A percentile compares a stretch with the other conserved stretches of the same genome.
These are phyloP conservation scores for Melanotaenia parkinsoni DNA, from an alignment of 2,797 vertebrate species.

Conservation along the genomic window DNA sequence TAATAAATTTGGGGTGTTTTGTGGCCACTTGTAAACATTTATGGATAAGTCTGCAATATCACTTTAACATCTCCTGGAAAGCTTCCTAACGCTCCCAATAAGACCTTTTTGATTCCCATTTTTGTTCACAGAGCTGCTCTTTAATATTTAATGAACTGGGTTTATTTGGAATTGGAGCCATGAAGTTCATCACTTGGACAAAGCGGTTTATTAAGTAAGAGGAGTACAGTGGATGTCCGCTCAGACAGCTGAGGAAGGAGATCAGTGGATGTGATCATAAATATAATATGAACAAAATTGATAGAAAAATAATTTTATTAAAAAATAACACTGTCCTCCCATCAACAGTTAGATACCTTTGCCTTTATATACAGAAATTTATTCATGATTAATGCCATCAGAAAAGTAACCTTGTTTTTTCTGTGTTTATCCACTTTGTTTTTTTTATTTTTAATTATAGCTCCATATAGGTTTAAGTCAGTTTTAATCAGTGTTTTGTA, in stretches of 20 bases:
- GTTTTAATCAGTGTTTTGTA: not conserved
- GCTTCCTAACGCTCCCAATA: conserved; percentile 6
- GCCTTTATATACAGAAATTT: not conserved
- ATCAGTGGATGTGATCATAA: conserved; percentile 11
- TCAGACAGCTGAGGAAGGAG: conserved; percentile 22
- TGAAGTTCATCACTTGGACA: conserved; percentile 59
- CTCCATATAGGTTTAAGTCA: not conserved
- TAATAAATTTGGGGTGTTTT: not conserved
- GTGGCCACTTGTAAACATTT: conserved; percentile 21
- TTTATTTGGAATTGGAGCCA: conserved; percentile 45
- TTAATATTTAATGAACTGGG: conserved; percentile 69
- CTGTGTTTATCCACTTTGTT: not conserved
- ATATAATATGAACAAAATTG: conserved; percentile 14
- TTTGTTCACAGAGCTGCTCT: conserved; percentile 62
- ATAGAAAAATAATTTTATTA: not conserved
- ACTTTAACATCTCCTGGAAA: conserved; percentile 12
- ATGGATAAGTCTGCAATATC: conserved; percentile 4
- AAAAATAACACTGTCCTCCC: not conserved
- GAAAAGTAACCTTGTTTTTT: not conserved
- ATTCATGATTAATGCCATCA: not conserved
- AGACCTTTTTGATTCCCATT: conserved; percentile 38
- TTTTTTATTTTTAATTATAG: conserved; percentile 8
- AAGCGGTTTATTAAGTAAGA: conserved; percentile 54
- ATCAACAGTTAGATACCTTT: conserved; percentile 4
- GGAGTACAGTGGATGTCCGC: not conserved